Evolutionary conservation across 2,888 invertebrate genomes (phyloP).

Genomic region (Neoascia interrupta): DNA sequence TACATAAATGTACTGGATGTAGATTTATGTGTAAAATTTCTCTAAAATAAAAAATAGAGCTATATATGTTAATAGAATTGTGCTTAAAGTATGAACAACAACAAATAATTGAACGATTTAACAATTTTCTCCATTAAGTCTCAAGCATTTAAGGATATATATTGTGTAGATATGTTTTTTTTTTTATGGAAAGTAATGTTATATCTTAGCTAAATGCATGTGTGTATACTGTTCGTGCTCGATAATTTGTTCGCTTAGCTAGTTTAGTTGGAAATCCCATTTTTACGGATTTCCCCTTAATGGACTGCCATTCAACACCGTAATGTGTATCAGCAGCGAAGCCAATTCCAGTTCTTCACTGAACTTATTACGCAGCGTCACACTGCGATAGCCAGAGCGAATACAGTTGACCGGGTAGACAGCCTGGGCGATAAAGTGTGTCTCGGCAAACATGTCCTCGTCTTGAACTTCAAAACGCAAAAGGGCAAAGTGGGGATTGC

Average conservation of each 20-base stretch:
- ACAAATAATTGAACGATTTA: background rate
- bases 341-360: conserved; percentile 96
- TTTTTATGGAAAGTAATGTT: conserved; percentile 19
- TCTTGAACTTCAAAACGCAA: conserved; percentile 94
- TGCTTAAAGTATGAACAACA: conserved; percentile 30
- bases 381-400: conserved; percentile 93
- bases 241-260: conserved; percentile 34
- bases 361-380: conserved; percentile 92
- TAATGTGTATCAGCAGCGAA: conserved; percentile 90
- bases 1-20: too few species aligned
- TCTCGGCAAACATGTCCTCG: conserved; percentile 98
- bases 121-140: conserved; percentile 45
- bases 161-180: background rate
- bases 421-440: conserved; percentile 97
- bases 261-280: conserved; percentile 12
- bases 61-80: conserved; percentile 1
- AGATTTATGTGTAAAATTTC: conserved; percentile 35
- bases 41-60: conserved; percentile 36
- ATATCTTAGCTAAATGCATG: conserved; percentile 31
- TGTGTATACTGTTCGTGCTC: conserved; percentile 15
- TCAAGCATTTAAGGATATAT: conserved; percentile 51
- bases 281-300: conserved; percentile 19
- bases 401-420: conserved; percentile 92
- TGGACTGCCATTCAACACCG: conserved; percentile 79
- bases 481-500: conserved; percentile 90